Evolutionary conservation across 2,888 invertebrate species (phyloP).

Genomic region (Thyatira batis): DNA sequence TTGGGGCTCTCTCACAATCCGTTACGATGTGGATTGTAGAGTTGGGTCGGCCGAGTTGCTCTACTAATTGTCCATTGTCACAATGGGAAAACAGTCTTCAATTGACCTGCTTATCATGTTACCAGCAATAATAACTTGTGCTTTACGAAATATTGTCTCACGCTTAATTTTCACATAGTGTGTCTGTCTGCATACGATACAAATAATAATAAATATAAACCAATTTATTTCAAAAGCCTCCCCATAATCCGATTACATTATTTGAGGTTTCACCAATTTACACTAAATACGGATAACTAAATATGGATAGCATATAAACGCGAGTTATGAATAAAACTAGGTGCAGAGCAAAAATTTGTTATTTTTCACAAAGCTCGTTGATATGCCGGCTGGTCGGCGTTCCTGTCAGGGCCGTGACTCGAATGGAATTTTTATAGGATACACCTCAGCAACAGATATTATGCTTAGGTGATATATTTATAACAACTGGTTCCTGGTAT

Average conservation of each 20-base stretch:
- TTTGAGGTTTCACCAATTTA: neutral
- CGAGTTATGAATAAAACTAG: neutral
- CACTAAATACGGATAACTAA: neutral
- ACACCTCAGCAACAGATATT: slow-evolving; percentile 3
- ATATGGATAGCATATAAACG: no score
- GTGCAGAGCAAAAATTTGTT: neutral
- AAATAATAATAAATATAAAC: slow-evolving; percentile 30
- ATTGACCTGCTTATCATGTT: slow-evolving; percentile 68
- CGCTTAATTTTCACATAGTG: slow-evolving; percentile 48
- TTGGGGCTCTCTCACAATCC: slow-evolving; percentile 49
- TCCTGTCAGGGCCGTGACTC: slow-evolving; percentile 7
- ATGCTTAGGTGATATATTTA: neutral
- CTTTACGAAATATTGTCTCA: slow-evolving; percentile 73
- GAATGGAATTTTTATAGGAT: slow-evolving; percentile 19
- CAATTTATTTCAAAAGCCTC: neutral
- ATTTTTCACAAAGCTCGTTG: slow-evolving; percentile 6
- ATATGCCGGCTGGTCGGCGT: neutral
- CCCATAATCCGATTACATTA: neutral
- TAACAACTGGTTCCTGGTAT: neutral
- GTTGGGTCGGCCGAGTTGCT: slow-evolving; percentile 40
- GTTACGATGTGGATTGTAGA: slow-evolving; percentile 45
- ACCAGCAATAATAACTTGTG: slow-evolving; percentile 57
- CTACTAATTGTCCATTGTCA: slow-evolving; percentile 77
- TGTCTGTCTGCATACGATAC: slow-evolving; percentile 35
- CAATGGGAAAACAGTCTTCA: slow-evolving; percentile 66